Conservation (phyloP, 2,888 invertebrate species). For the Ophion obscuratus region DNA sequence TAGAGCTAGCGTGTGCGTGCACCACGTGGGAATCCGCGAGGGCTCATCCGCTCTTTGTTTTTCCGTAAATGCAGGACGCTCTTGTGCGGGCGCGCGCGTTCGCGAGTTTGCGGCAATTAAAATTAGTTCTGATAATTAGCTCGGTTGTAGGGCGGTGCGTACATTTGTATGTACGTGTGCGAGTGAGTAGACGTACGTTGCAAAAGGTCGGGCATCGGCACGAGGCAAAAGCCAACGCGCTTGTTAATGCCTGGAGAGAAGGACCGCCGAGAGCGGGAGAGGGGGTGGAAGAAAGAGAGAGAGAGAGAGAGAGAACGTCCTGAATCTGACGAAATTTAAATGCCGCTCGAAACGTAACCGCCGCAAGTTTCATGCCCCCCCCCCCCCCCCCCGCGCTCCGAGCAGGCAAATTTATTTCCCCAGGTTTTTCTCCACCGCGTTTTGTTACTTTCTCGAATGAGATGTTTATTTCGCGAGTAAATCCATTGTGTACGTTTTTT, state of each 20-base stretch:
- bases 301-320: constrained; percentile 14
- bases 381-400: neutral
- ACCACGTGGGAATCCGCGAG: constrained; percentile 78
- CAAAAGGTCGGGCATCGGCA: constrained; percentile 22
- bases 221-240: constrained; percentile 63
- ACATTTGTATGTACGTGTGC: constrained; percentile 51
- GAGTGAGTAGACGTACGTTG: constrained; percentile 42
- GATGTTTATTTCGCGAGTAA: constrained; percentile 28
- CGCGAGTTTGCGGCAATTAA: constrained; percentile 82
- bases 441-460: constrained; percentile 13
- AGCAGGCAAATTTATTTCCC: neutral
- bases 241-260: constrained; percentile 74
- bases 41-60: constrained; percentile 82
- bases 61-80: constrained; percentile 49
- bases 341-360: constrained; percentile 78
- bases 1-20: constrained; percentile 50
- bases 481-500: constrained; percentile 1
- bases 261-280: constrained; percentile 42
- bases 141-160: constrained; percentile 62
- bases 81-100: constrained; percentile 62
- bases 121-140: constrained; percentile 83
- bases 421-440: neutral
- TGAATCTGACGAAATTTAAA: constrained; percentile 80
- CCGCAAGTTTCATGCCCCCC: constrained; percentile 74
- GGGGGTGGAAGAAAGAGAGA: neutral